Evolutionary conservation across 1,140 invertebrate genomes (phyloP).

Genomic region (Drosophila arawakana): DNA sequence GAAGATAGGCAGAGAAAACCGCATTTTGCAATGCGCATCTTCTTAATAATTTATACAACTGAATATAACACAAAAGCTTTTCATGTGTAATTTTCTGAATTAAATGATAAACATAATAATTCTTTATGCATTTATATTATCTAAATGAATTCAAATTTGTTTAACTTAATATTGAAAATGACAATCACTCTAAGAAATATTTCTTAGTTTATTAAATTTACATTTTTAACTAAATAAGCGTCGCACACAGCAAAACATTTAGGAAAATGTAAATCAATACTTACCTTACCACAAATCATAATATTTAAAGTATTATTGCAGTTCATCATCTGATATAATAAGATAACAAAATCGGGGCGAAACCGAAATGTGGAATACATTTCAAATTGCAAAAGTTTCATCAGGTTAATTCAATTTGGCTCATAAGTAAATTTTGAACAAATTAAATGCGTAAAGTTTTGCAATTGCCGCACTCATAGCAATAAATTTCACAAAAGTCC

Average conservation of each 20-base stretch:
- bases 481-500: slow-evolving; percentile 74
- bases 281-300: too few relatives aligned
- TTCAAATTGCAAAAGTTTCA: slow-evolving; percentile 37
- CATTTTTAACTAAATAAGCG: too few relatives aligned
- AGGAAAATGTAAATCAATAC: too few relatives aligned
- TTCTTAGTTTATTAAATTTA: too few relatives aligned
- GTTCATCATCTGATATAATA: not conserved
- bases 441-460: slow-evolving; percentile 80
- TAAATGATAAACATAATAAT: not conserved
- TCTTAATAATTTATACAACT: slow-evolving; percentile 3
- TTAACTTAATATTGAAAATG: too few relatives aligned
- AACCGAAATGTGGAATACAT: slow-evolving; percentile 1
- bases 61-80: slow-evolving; percentile 7
- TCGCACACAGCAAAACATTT: too few relatives aligned
- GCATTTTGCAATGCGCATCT: slow-evolving; percentile 9
- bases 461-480: slow-evolving; percentile 65
- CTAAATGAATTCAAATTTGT: too few relatives aligned
- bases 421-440: slow-evolving; percentile 76
- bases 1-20: slow-evolving; percentile 38
- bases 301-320: too few relatives aligned
- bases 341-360: not conserved
- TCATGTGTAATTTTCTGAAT: slow-evolving; percentile 3
- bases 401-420: slow-evolving; percentile 79
- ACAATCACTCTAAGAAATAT: too few relatives aligned
- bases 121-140: too few relatives aligned